These are phyloP conservation scores for Nebria brevicollis DNA, from an alignment of 2,888 invertebrate species.

Conservation along the genomic window DNA sequence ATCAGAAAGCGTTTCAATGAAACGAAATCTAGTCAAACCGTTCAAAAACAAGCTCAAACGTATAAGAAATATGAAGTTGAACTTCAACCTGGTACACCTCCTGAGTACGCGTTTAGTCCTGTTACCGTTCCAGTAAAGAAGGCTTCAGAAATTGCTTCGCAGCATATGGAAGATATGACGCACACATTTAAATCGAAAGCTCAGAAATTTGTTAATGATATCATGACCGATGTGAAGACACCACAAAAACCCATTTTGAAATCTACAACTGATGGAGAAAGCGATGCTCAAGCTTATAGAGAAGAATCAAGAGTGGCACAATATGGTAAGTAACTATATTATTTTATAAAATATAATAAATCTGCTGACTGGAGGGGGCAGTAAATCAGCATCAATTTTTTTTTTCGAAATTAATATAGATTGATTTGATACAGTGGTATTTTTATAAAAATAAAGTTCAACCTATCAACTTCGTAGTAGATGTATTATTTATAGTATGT, in stretches of 20 bases:
- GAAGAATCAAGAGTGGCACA: constrained; percentile 77
- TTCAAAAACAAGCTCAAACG: constrained; percentile 45
- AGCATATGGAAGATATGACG: constrained; percentile 74
- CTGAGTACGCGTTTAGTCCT: constrained; percentile 68
- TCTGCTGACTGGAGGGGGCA: constrained; percentile 16
- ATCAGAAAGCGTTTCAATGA: constrained; percentile 55
- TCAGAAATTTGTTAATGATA: constrained; percentile 73
- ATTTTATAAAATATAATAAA: constrained; percentile 2
- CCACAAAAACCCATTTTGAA: constrained; percentile 64
- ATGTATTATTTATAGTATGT: constrained; percentile 1
- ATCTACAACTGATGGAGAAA: constrained; percentile 61
- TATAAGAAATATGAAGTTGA: constrained; percentile 56
- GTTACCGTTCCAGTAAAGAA: constrained; percentile 58
- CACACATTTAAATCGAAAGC: constrained; percentile 75
- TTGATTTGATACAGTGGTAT: neutral
- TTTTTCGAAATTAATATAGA: too few species aligned
- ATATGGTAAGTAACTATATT: constrained; percentile 69
- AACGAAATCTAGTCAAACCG: constrained; percentile 55
- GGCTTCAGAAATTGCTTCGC: constrained; percentile 68
- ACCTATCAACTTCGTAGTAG: neutral
- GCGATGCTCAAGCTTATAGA: constrained; percentile 74
- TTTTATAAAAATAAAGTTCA: constrained; percentile 8
- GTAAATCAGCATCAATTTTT: neutral
- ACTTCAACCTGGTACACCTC: constrained; percentile 69
- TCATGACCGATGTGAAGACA: constrained; percentile 68